Conservation (phyloP, 2,888 invertebrate species). For the Leptopilina syphax region DNA sequence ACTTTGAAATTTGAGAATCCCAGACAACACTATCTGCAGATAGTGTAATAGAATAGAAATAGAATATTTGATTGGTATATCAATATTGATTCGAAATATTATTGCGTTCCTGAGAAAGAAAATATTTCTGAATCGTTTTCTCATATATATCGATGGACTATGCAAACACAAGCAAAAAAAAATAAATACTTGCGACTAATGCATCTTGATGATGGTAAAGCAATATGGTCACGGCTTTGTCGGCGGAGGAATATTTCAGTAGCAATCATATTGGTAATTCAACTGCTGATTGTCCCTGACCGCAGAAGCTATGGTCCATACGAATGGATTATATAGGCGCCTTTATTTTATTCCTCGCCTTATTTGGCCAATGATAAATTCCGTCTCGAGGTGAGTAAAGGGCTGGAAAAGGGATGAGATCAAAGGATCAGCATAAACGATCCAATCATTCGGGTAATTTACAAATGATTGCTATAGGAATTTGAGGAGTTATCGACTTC, state of each 20-base stretch:
- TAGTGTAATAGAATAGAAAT: too few species aligned
- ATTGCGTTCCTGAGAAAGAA: neutral
- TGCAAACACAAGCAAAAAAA: slow-evolving; percentile 41
- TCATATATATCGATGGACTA: slow-evolving; percentile 46
- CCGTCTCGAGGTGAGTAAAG: slow-evolving; percentile 54
- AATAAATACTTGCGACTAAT: slow-evolving; percentile 36
- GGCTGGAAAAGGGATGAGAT: slow-evolving; percentile 65
- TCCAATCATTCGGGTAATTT: slow-evolving; percentile 77
- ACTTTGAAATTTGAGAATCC: too few species aligned
- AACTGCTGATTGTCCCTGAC: slow-evolving; percentile 75
- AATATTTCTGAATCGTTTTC: neutral
- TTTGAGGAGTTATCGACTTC: slow-evolving; percentile 68
- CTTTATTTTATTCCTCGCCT: slow-evolving; percentile 58
- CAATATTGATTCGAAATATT: too few species aligned
- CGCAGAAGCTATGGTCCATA: slow-evolving; percentile 68
- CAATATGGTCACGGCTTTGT: slow-evolving; percentile 66
- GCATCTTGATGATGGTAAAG: slow-evolving; percentile 47
- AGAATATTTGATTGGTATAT: too few species aligned
- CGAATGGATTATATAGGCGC: slow-evolving; percentile 63
- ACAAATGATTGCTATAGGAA: slow-evolving; percentile 73
- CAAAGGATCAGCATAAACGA: slow-evolving; percentile 76
- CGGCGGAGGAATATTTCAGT: slow-evolving; percentile 74
- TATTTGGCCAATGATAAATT: slow-evolving; percentile 75
- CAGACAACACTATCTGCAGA: too few species aligned
- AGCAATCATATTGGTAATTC: slow-evolving; percentile 77